phyloP scores from a whole-genome alignment of 2,888 invertebrate species.

The Euzetes globulus region DNA sequence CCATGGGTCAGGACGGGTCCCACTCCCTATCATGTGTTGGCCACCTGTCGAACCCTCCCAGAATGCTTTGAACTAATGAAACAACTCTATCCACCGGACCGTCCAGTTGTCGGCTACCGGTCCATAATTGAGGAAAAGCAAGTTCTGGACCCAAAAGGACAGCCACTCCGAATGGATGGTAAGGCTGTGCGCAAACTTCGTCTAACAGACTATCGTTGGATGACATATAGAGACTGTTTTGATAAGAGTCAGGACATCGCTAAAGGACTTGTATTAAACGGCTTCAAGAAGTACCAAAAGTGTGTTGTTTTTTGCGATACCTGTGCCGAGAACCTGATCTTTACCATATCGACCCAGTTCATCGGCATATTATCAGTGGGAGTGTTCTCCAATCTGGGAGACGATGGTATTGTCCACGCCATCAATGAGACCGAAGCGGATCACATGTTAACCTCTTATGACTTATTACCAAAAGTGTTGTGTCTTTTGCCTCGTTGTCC shows the following conservation, averaged over 20 bases:
- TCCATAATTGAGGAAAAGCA: slow-evolving; percentile 15
- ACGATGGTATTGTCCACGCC: slow-evolving; percentile 51
- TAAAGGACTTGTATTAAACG: slow-evolving; percentile 23
- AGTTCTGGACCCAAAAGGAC: slow-evolving; percentile 5
- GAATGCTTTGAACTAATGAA: neutral
- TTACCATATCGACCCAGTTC: neutral
- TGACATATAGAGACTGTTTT: slow-evolving; percentile 59
- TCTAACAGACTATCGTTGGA: slow-evolving; percentile 76
- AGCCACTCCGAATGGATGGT: slow-evolving; percentile 28
- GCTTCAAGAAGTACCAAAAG: slow-evolving; percentile 1
- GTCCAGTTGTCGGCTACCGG: slow-evolving; percentile 25
- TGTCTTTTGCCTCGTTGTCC: neutral
- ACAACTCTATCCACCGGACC: slow-evolving; percentile 11
- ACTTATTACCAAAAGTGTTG: slow-evolving; percentile 76
- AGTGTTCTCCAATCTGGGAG: slow-evolving; percentile 73
- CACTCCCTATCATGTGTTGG: slow-evolving; percentile 19
- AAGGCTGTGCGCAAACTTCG: slow-evolving; percentile 19
- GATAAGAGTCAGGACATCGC: neutral
- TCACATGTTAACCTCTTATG: slow-evolving; percentile 84
- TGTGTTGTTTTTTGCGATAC: slow-evolving; percentile 25
- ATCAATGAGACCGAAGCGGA: slow-evolving; percentile 93
- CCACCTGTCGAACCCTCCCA: slow-evolving; percentile 1
- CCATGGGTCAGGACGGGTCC: slow-evolving; percentile 25
- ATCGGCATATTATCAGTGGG: slow-evolving; percentile 9
- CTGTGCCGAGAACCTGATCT: slow-evolving; percentile 30